phyloP scores from a whole-genome alignment of 2,888 invertebrate species.

The Sphaerophoria rueppellii region DNA sequence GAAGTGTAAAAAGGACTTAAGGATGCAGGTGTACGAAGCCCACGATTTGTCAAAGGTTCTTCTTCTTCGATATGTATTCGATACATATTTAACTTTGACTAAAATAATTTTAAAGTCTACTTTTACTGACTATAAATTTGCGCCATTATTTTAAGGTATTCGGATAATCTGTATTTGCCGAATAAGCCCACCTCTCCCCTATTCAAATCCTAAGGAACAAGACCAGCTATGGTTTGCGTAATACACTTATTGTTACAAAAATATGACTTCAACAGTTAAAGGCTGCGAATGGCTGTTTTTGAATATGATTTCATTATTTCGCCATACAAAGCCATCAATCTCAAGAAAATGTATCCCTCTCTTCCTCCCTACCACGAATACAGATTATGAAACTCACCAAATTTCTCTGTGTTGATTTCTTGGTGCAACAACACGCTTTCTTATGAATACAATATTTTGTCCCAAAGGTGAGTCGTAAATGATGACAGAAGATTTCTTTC shows the following conservation, averaged over 20 bases:
- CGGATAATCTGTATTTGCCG: too few species aligned
- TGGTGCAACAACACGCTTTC: slow-evolving; percentile 44
- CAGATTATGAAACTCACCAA: slow-evolving; percentile 49
- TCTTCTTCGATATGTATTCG: too few species aligned
- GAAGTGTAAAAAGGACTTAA: too few species aligned
- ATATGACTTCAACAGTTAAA: neutral
- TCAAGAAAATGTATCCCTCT: neutral
- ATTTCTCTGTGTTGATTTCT: slow-evolving; percentile 55
- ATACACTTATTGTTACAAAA: slow-evolving; percentile 28
- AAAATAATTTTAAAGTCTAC: too few species aligned
- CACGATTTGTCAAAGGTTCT: too few species aligned
- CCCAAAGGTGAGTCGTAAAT: slow-evolving; percentile 66
- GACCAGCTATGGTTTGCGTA: slow-evolving; percentile 16
- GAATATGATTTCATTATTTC: slow-evolving; percentile 57
- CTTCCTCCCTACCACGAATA: slow-evolving; percentile 1
- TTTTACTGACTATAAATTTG: too few species aligned
- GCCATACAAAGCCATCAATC: slow-evolving; percentile 60
- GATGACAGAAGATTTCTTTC: slow-evolving; percentile 65
- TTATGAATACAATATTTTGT: slow-evolving; percentile 53
- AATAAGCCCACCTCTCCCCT: neutral
- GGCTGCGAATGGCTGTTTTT: slow-evolving; percentile 20
- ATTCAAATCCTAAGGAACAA: neutral
- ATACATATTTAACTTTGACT: too few species aligned
- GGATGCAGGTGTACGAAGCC: too few species aligned
- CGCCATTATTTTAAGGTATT: too few species aligned